Percentiles rank a stretch among this genome's conserved stretches.
phyloP scores from a whole-genome alignment of 2,888 invertebrate genomes.

The Amorpha juglandis region DNA sequence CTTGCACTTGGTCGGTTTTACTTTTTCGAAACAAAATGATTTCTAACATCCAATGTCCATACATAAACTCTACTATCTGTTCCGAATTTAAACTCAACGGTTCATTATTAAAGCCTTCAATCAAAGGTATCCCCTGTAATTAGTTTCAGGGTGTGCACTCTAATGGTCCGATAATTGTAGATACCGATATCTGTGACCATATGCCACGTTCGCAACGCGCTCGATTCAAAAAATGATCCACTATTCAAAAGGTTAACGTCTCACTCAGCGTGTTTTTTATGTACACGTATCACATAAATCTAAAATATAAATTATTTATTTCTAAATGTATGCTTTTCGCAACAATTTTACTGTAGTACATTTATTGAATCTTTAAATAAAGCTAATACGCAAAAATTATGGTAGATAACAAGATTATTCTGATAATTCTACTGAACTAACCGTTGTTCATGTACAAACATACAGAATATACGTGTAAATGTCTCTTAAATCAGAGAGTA shows the following conservation, averaged over 20 bases:
- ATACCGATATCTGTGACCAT: slow-evolving; percentile 16
- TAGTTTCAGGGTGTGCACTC: slow-evolving; percentile 38
- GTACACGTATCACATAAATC: background rate
- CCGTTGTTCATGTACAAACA: too few relatives aligned
- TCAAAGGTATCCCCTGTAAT: slow-evolving; percentile 37
- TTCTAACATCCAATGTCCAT: too few relatives aligned
- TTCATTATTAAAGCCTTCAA: slow-evolving; percentile 28
- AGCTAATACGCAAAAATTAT: too few relatives aligned
- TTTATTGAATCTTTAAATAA: background rate
- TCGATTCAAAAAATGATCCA: slow-evolving; percentile 1
- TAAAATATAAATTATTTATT: background rate
- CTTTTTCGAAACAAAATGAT: too few relatives aligned
- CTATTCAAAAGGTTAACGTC: slow-evolving; percentile 8
- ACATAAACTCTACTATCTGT: background rate
- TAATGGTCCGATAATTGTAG: slow-evolving; percentile 34
- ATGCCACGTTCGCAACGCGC: background rate
- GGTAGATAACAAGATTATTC: too few relatives aligned
- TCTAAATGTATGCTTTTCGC: background rate
- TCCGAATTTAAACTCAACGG: background rate
- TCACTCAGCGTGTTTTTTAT: background rate
- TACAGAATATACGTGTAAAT: too few relatives aligned
- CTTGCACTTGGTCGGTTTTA: too few relatives aligned
- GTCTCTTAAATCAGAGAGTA: too few relatives aligned
- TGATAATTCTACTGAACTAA: too few relatives aligned
- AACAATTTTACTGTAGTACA: background rate